phyloP scores from a whole-genome alignment of 2,113 vertebrate genomes.

The Aptenodytes forsteri region DNA sequence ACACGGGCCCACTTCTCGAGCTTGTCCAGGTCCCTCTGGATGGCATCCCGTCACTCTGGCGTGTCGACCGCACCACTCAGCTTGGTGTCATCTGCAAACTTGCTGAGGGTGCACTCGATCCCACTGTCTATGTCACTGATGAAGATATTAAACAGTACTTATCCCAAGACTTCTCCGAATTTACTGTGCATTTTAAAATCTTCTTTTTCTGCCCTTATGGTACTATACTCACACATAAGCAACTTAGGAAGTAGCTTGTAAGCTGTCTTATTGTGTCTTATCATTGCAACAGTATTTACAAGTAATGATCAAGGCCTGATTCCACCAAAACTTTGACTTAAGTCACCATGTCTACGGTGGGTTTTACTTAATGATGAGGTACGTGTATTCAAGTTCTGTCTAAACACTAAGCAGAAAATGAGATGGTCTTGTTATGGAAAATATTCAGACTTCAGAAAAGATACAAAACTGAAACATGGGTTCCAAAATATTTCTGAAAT shows the following conservation, averaged over 20 bases:
- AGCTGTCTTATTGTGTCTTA: neutral
- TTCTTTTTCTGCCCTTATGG: neutral
- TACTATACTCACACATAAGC: neutral
- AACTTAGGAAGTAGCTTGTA: neutral
- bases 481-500: neutral
- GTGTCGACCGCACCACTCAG: accelerated
- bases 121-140: neutral
- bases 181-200: neutral
- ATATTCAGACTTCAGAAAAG: neutral
- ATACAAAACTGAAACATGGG: neutral
- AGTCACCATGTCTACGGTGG: neutral
- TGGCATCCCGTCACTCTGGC: neutral
- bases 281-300: neutral
- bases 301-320: neutral
- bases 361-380: neutral
- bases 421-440: neutral
- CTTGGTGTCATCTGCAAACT: neutral
- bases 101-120: neutral
- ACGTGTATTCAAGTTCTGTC: neutral
- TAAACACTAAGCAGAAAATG: neutral
- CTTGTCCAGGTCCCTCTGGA: neutral
- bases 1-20: accelerated
- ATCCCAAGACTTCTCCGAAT: neutral
- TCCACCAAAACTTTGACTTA: neutral
- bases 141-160: neutral